These are phyloP conservation scores for Rhincodon typus DNA, from an alignment of 2,797 vertebrate species.

Conservation along the genomic window DNA sequence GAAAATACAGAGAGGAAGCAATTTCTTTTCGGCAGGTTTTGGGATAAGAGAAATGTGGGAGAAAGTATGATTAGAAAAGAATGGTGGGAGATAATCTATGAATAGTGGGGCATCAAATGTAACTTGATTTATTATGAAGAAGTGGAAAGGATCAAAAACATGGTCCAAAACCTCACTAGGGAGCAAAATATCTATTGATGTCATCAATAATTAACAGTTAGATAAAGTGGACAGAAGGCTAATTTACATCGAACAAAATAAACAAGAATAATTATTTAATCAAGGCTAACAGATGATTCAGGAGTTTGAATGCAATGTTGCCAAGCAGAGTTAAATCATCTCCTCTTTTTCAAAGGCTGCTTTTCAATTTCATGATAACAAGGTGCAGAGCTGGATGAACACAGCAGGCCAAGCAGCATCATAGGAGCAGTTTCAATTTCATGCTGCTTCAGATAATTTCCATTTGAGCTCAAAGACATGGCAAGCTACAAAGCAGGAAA, in stretches of 20 bases:
- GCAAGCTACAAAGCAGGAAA: not conserved
- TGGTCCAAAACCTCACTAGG: not conserved
- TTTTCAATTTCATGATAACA: not conserved
- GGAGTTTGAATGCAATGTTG: not conserved
- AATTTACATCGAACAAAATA: not conserved
- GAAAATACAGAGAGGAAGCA: too few relatives aligned
- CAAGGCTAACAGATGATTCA: not conserved
- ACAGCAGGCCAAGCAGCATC: too few relatives aligned
- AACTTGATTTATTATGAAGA: too few relatives aligned
- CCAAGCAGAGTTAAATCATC: not conserved
- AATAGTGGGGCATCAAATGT: too few relatives aligned
- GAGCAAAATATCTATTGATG: not conserved
- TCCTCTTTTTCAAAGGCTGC: not conserved
- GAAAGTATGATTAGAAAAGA: not conserved
- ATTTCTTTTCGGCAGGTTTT: too few relatives aligned
- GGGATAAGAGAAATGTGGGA: too few relatives aligned
- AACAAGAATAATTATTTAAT: not conserved
- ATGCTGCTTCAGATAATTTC: not conserved
- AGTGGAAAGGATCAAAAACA: too few relatives aligned
- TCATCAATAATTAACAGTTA: not conserved
- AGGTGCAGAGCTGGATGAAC: too few relatives aligned
- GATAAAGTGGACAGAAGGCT: not conserved
- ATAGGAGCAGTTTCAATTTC: not conserved
- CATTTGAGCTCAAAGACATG: not conserved
- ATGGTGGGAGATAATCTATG: not conserved